Percentiles rank a stretch among this genome's conserved stretches.
Conservation (phyloP, 1,140 invertebrate species). For the Pogonomyrmex californicus region DNA sequence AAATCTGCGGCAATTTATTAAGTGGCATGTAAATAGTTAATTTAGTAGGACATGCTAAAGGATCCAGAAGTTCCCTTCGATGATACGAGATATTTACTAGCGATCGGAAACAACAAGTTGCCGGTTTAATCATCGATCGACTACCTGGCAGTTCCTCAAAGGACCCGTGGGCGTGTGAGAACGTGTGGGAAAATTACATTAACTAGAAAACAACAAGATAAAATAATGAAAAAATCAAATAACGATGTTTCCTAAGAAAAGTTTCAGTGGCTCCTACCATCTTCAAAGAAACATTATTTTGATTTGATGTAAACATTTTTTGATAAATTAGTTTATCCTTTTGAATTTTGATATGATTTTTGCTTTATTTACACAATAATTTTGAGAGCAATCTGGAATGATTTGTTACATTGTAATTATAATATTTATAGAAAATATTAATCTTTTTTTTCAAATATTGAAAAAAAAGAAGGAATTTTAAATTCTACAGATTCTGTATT, state of each 20-base stretch:
- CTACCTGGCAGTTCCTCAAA: constrained; percentile 69
- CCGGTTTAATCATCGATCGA: constrained; percentile 83
- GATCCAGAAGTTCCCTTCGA: constrained; percentile 58
- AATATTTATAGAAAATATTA: background rate
- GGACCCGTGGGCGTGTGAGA: constrained; percentile 74
- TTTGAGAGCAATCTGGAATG: background rate
- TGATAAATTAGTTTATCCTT: background rate
- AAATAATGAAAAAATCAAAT: constrained; percentile 74
- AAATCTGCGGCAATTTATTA: background rate
- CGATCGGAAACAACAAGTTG: constrained; percentile 83
- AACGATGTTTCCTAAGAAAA: constrained; percentile 43
- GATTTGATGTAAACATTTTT: background rate
- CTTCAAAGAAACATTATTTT: background rate
- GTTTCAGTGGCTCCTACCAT: constrained; percentile 3
- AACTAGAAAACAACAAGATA: constrained; percentile 72
- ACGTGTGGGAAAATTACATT: constrained; percentile 78
- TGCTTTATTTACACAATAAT: background rate
- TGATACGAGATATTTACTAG: constrained; percentile 81
- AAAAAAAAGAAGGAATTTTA: background rate
- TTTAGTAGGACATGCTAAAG: constrained; percentile 42
- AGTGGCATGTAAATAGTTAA: background rate
- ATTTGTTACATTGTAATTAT: background rate
- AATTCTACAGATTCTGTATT: constrained; percentile 11
- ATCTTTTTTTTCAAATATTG: background rate
- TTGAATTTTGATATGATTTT: background rate